These are phyloP conservation scores for Littorina saxatilis DNA, from an alignment of 1,140 invertebrate species.

Conservation along the genomic window DNA sequence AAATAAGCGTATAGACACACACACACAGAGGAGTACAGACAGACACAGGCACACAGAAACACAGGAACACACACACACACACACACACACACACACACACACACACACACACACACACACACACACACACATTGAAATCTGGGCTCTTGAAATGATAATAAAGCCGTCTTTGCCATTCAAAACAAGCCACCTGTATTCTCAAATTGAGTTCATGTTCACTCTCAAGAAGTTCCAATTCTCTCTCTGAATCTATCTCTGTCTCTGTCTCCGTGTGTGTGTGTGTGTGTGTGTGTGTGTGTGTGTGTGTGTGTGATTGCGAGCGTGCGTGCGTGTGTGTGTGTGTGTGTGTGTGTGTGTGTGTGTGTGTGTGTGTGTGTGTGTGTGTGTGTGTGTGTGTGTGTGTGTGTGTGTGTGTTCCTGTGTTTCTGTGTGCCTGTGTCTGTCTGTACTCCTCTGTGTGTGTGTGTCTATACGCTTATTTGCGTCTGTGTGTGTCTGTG, in stretches of 20 bases:
- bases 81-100: background rate
- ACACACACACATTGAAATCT: slow-evolving; percentile 5
- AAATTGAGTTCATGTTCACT: too few relatives aligned
- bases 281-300: too few relatives aligned
- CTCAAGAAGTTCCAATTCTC: too few relatives aligned
- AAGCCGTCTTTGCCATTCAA: too few relatives aligned
- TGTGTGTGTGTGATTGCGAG: background rate
- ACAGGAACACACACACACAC: background rate
- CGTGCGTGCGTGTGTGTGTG: background rate
- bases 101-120: background rate
- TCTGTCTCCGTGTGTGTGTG: too few relatives aligned
- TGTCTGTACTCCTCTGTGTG: background rate
- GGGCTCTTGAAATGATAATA: too few relatives aligned
- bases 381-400: slow-evolving; percentile 6
- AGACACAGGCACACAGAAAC: background rate
- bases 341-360: slow-evolving; percentile 1
- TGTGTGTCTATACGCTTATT: background rate
- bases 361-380: slow-evolving; percentile 8
- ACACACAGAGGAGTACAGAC: background rate
- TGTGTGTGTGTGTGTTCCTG: background rate
- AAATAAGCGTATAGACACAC: background rate
- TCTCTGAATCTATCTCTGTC: too few relatives aligned
- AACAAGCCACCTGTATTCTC: too few relatives aligned
- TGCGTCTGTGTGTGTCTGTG: background rate
- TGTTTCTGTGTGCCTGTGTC: background rate